Percentiles rank a stretch among this genome's conserved stretches.
Conservation (phyloP, 2,888 invertebrate species). For the Nycteola revayana region DNA sequence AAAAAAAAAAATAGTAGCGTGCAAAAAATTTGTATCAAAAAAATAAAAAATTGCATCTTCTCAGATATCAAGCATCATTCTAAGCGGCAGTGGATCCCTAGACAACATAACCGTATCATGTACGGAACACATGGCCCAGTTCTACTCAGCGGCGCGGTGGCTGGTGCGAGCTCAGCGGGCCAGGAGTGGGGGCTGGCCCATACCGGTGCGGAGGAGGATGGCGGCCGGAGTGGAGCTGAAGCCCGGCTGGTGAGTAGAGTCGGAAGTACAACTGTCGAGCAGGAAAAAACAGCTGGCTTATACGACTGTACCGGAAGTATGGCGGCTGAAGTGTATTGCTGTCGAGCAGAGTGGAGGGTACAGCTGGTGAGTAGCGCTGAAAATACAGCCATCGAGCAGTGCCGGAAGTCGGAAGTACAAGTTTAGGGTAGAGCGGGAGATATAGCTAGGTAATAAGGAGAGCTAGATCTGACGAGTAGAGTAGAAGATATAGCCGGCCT, state of each 20-base stretch:
- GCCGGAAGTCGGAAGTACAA: no score
- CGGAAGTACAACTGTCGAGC: constrained; percentile 63
- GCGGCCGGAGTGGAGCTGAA: constrained; percentile 89
- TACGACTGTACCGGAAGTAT: constrained; percentile 91
- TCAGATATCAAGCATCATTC: constrained; percentile 84
- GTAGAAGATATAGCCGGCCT: no score
- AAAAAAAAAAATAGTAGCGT: no score
- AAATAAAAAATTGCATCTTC: no score
- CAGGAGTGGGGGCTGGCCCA: constrained; percentile 95
- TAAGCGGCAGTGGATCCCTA: constrained; percentile 87
- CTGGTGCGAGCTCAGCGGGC: constrained; percentile 92
- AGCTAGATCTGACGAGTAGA: no score
- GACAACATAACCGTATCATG: constrained; percentile 90
- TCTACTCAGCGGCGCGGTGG: constrained; percentile 97
- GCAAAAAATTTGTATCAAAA: no score
- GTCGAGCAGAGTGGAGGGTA: constrained; percentile 89
- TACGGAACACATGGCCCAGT: constrained; percentile 94
- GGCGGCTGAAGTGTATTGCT: constrained; percentile 87
- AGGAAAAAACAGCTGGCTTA: constrained; percentile 96
- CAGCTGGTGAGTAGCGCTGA: constrained; percentile 92
- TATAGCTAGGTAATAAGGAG: no score
- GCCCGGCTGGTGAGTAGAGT: constrained; percentile 89
- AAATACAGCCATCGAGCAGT: no score
- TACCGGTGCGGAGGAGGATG: constrained; percentile 90
- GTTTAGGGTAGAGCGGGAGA: no score